Conservation (phyloP, 2,888 invertebrate species). For the Drosophila tanythrix region DNA sequence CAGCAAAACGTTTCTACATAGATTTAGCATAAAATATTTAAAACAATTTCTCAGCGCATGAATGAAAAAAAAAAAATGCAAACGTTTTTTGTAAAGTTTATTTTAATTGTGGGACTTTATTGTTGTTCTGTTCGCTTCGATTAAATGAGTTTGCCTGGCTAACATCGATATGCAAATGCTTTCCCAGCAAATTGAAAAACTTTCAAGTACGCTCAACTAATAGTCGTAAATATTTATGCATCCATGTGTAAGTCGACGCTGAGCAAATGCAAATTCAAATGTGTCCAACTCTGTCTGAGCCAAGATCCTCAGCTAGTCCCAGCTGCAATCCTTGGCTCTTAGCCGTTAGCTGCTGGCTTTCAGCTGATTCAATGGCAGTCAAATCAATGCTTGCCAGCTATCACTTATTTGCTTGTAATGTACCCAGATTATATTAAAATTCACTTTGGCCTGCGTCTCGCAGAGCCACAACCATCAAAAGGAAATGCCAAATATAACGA, state of each 20-base stretch:
- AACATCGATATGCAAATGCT: slow-evolving; percentile 77
- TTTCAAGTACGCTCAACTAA: slow-evolving; percentile 69
- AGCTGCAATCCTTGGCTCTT: slow-evolving; percentile 37
- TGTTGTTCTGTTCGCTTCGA: slow-evolving; percentile 35
- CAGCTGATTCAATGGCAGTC: slow-evolving; percentile 25
- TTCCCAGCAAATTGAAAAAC: slow-evolving; percentile 70
- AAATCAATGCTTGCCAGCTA: slow-evolving; percentile 43
- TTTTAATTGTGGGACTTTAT: slow-evolving; percentile 72
- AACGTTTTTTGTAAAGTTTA: slow-evolving; percentile 61
- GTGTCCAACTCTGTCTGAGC: slow-evolving; percentile 51
- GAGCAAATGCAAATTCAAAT: slow-evolving; percentile 65
- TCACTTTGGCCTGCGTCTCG: slow-evolving; percentile 12
- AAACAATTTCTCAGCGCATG: slow-evolving; percentile 53
- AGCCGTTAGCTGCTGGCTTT: neutral
- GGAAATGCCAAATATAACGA: neutral
- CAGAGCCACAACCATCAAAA: neutral
- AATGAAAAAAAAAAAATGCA: slow-evolving; percentile 34
- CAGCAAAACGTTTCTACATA: slow-evolving; percentile 74
- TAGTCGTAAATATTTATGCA: slow-evolving; percentile 80
- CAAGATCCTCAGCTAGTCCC: slow-evolving; percentile 42
- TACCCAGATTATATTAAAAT: slow-evolving; percentile 54
- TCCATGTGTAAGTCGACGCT: slow-evolving; percentile 56
- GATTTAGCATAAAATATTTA: slow-evolving; percentile 76
- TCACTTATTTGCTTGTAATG: slow-evolving; percentile 49
- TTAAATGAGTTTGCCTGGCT: neutral